Percentiles rank a stretch among this genome's conserved stretches.
These are phyloP conservation scores for Globodera ellingtonae DNA, from an alignment of 1,140 invertebrate genomes.

Conservation along the genomic window DNA sequence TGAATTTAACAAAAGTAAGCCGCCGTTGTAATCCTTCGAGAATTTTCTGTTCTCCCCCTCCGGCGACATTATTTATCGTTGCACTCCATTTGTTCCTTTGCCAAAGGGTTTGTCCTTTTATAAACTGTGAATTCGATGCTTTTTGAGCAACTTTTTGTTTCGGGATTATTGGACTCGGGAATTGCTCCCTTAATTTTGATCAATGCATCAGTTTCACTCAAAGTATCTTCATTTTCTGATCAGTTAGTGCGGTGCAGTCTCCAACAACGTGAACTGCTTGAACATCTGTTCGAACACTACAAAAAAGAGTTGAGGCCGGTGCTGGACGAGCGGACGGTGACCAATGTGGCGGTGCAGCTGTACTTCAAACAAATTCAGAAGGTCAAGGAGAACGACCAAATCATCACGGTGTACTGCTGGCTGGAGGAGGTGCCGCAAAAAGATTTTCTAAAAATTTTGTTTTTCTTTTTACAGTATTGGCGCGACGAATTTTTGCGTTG, in stretches of 20 bases:
- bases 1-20: background rate
- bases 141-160: background rate
- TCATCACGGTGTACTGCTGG: conserved; percentile 63
- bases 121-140: background rate
- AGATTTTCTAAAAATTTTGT: background rate
- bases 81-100: background rate
- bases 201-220: no score
- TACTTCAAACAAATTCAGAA: conserved; percentile 65
- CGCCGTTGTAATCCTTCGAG: background rate
- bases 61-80: background rate
- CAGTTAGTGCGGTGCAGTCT: background rate
- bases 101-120: background rate
- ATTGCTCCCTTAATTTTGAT: no score
- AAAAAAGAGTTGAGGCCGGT: conserved; percentile 50
- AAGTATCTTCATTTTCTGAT: no score
- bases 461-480: conserved; percentile 37
- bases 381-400: conserved; percentile 62
- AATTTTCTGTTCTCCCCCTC: background rate
- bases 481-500: conserved; percentile 39
- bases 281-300: conserved; percentile 46
- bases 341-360: conserved; percentile 61
- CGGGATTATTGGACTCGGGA: no score
- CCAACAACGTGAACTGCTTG: conserved; percentile 34
- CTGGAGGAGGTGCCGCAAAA: conserved; percentile 42
- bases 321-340: conserved; percentile 48